Evolutionary conservation across 92 coral and sea anemone genomes (phyloP).

Genomic region (Plumapathes pennacea): DNA sequence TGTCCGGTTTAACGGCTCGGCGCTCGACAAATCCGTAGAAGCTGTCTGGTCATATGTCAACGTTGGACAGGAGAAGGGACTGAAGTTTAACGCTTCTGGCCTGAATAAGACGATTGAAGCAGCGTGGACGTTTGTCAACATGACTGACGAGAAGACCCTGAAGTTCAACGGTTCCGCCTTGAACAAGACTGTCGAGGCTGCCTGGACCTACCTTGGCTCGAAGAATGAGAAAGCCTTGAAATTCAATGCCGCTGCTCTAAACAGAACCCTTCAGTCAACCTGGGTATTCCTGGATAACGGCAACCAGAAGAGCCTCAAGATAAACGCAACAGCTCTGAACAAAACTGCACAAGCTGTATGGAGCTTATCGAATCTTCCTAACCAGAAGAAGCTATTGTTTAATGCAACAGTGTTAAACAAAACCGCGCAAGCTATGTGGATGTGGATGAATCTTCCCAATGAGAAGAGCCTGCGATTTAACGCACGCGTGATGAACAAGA

Average conservation of each 20-base stretch:
- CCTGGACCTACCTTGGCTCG: constrained; percentile 54
- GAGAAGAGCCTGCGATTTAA: constrained; percentile 49
- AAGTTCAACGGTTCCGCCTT: constrained; percentile 59
- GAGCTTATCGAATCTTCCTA: constrained; percentile 51
- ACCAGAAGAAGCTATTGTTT: constrained; percentile 65
- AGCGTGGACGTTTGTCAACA: constrained; percentile 66
- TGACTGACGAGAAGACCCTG: constrained; percentile 49
- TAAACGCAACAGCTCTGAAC: constrained; percentile 69
- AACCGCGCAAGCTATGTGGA: constrained; percentile 55
- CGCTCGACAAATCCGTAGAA: constrained; percentile 60
- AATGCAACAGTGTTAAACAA: constrained; percentile 66
- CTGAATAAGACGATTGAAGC: constrained; percentile 54
- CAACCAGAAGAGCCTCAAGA: constrained; percentile 60
- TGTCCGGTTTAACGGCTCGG: constrained; percentile 58
- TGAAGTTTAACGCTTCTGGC: constrained; percentile 64
- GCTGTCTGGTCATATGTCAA: constrained; percentile 49
- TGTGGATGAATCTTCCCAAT: constrained; percentile 45
- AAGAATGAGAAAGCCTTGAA: constrained; percentile 58
- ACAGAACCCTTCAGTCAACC: constrained; percentile 48
- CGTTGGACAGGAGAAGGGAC: constrained; percentile 57
- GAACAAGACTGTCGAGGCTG: constrained; percentile 51
- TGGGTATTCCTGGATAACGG: constrained; percentile 52
- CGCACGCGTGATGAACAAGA: constrained; percentile 68
- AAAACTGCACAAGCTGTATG: constrained; percentile 71
- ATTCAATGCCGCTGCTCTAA: constrained; percentile 53